Evolutionary conservation across 2,888 invertebrate genomes (phyloP), one percentile per base, ranked within the genome.

Genomic region (Aradus depressus): DNA sequence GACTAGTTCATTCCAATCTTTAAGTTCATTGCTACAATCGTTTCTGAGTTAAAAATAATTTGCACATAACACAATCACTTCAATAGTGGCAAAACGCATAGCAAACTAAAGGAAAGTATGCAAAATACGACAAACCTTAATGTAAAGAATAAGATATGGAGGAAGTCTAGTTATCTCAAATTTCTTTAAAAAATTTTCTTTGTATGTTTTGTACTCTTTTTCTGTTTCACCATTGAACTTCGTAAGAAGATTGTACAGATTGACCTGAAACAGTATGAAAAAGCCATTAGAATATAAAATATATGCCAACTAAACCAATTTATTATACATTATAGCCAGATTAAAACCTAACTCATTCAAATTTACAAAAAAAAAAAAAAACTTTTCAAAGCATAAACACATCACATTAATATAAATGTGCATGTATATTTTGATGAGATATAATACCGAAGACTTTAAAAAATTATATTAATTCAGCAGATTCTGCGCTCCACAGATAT

Each of bases 131-230:
- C 16, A 43, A 58, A 73, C 77, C 71, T 97, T 96, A 58, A 97
- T 91, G 63, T 93, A 96, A 49, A 98, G 70, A 63, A 99, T 96
- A 50, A 97, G 77, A 69, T 90, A 97, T 1, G 90, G 91, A 4
- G 96, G 96, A 56, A 99, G 72, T 61, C 82, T 76, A 0, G 89
- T 91, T 48, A 99, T 86, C 72, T 96, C 92, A 68, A 97, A 99
- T 60, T 93, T 75, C 67, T 97, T 98, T 73, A 98, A 72, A 64
- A 92, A 92, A 65, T 96, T 97, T 68, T 98, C 98, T 66, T 98
- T 98, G 69, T 97, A 96, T 0, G 97, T 98, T 72, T 97, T 97
- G 69, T 98, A 97, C 66, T 99, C 98, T 68, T 96, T 97, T 62
- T 97, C 95, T 3, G 81, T 74, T 58, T 84, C 79, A 1, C 96